Evolutionary conservation across 2,113 vertebrate species (phyloP).

Genomic region (Bufo bufo): DNA sequence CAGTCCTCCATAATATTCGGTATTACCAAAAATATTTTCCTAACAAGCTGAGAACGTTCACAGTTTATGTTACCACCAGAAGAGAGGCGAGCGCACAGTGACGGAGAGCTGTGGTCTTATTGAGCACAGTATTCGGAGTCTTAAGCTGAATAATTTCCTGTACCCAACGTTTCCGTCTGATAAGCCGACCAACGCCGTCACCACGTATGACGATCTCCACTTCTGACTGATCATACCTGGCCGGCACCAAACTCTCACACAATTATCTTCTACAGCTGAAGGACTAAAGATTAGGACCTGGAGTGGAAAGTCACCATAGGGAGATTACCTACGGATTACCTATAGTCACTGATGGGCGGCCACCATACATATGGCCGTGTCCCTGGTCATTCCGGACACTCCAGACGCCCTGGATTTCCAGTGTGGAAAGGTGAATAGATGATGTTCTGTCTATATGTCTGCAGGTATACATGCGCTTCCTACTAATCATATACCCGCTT

Average conservation of each 20-base stretch:
- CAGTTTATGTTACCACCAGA: background rate
- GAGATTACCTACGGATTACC: no score
- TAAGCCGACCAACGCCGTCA: background rate
- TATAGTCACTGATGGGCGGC: no score
- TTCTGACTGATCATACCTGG: background rate
- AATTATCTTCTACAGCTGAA: no score
- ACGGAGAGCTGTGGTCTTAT: background rate
- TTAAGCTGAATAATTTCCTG: slow-evolving; percentile 49
- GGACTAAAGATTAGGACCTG: no score
- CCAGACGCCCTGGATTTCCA: no score
- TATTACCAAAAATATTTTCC: no score
- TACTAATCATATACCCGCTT: background rate
- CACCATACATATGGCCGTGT: no score
- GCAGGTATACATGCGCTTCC: background rate
- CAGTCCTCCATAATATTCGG: no score
- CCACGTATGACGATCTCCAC: background rate
- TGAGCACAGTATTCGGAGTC: background rate
- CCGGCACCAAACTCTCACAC: no score
- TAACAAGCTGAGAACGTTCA: background rate
- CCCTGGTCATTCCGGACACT: no score
- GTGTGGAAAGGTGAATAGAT: background rate
- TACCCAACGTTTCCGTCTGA: slow-evolving; percentile 30
- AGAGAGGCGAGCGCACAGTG: no score
- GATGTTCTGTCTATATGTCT: background rate
- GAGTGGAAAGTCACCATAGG: no score